Percentiles rank a stretch among this genome's conserved stretches.
These are phyloP conservation scores for Ceratoteleas bidentatus DNA, from an alignment of 1,140 invertebrate genomes.

Conservation along the genomic window DNA sequence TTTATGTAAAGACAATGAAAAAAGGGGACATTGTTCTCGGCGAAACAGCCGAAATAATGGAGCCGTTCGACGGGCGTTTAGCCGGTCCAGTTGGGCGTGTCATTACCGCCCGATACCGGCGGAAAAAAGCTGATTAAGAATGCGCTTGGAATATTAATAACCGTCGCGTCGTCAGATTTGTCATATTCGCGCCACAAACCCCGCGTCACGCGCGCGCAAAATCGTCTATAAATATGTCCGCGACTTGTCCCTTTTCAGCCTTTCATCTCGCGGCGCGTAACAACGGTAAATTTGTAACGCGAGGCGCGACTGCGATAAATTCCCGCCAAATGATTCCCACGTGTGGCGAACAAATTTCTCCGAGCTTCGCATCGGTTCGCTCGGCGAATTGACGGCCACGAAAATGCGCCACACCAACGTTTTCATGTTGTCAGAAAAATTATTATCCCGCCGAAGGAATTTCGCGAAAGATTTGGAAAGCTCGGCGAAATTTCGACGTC, in stretches of 20 bases:
- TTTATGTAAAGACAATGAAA: conserved; percentile 41
- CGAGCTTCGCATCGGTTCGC: conserved; percentile 20
- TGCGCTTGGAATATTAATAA: conserved; percentile 34
- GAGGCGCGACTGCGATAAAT: conserved; percentile 43
- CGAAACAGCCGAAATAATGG: conserved; percentile 51
- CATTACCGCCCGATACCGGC: conserved; percentile 33
- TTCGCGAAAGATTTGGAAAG: too few relatives aligned
- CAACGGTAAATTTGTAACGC: conserved; percentile 53
- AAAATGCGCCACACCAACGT: too few relatives aligned
- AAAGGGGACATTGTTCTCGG: conserved; percentile 36
- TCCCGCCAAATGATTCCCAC: conserved; percentile 47
- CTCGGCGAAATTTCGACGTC: too few relatives aligned
- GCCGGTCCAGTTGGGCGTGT: conserved; percentile 6
- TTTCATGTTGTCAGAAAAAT: too few relatives aligned
- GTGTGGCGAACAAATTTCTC: conserved; percentile 45
- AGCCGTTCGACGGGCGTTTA: conserved; percentile 22
- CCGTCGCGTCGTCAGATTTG: conserved; percentile 23
- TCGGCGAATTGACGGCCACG: too few relatives aligned
- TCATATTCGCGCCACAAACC: conserved; percentile 43
- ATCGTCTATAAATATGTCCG: conserved; percentile 57
- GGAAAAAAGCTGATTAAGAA: conserved; percentile 34
- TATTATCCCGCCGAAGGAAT: too few relatives aligned
- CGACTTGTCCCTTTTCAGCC: conserved; percentile 23
- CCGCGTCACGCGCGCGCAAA: conserved; percentile 18
- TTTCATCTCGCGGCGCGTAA: conserved; percentile 48